A percentile compares a stretch with the other conserved stretches of the same genome.
Evolutionary conservation across 2,888 invertebrate genomes (phyloP).

Genomic region (Argyresthia goedartella): DNA sequence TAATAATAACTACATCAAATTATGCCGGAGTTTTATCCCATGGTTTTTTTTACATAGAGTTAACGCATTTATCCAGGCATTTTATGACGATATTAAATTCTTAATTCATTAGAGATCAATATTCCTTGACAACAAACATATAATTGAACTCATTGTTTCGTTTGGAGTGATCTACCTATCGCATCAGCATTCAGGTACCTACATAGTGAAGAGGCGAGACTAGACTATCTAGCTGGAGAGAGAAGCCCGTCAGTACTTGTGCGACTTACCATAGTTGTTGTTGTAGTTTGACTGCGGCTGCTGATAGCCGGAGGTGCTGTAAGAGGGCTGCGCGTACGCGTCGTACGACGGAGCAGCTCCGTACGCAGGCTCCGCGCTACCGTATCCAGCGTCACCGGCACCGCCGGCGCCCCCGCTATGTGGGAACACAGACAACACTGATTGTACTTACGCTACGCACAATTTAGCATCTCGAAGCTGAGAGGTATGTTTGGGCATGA

Average conservation of each 20-base stretch:
- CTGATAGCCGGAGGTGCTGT: conserved; percentile 38
- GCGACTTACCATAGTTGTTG: conserved; percentile 55
- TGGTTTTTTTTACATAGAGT: no score
- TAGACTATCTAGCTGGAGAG: no score
- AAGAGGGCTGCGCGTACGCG: conserved; percentile 47
- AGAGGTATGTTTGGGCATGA: no score
- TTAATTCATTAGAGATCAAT: neutral
- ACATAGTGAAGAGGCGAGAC: no score
- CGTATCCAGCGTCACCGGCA: conserved; percentile 57
- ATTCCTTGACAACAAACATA: neutral
- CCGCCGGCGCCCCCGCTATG: conserved; percentile 29
- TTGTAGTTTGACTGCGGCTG: conserved; percentile 47
- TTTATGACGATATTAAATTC: neutral
- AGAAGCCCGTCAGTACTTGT: conserved; percentile 12
- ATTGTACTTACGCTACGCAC: no score
- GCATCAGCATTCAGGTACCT: neutral
- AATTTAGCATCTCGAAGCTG: no score
- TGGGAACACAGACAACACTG: neutral
- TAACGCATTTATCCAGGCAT: no score
- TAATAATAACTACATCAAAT: no score
- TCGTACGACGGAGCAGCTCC: conserved; percentile 43
- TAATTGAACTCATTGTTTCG: neutral
- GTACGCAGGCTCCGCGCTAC: conserved; percentile 44
- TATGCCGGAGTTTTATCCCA: no score
- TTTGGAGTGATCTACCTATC: neutral